Percentiles rank a stretch among this genome's conserved stretches.
These are phyloP conservation scores for Galeruca laticollis DNA, from an alignment of 2,888 invertebrate genomes.

Conservation along the genomic window DNA sequence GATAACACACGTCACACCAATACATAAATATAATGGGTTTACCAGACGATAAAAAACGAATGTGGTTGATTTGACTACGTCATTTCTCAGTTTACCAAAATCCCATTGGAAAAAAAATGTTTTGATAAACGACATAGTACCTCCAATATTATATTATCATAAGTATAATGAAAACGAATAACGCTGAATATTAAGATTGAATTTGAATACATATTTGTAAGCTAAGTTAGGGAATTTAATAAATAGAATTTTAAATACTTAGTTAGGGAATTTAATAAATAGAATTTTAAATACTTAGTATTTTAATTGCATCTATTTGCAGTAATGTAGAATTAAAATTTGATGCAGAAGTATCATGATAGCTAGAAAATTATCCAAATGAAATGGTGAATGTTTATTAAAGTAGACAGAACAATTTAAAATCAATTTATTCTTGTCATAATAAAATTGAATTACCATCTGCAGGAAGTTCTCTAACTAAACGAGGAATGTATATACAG, in stretches of 20 bases:
- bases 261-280: neutral
- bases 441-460: neutral
- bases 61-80: conserved; percentile 26
- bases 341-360: neutral
- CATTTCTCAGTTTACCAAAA: conserved; percentile 35
- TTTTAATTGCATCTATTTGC: neutral
- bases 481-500: neutral
- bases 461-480: neutral
- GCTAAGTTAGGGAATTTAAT: neutral
- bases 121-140: neutral
- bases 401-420: neutral
- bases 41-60: conserved; percentile 36
- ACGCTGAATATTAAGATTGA: neutral
- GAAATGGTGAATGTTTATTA: neutral
- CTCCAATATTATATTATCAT: neutral
- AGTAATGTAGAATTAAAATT: neutral
- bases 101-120: conserved; percentile 18
- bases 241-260: neutral
- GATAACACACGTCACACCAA: conserved; percentile 53
- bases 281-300: neutral
- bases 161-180: neutral
- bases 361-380: neutral
- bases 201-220: neutral
- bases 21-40: conserved; percentile 36
- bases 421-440: neutral